A percentile compares a stretch with the other conserved stretches of the same genome.
Evolutionary conservation across 1,140 invertebrate genomes (phyloP).

Genomic region (Drosophila seguyi): DNA sequence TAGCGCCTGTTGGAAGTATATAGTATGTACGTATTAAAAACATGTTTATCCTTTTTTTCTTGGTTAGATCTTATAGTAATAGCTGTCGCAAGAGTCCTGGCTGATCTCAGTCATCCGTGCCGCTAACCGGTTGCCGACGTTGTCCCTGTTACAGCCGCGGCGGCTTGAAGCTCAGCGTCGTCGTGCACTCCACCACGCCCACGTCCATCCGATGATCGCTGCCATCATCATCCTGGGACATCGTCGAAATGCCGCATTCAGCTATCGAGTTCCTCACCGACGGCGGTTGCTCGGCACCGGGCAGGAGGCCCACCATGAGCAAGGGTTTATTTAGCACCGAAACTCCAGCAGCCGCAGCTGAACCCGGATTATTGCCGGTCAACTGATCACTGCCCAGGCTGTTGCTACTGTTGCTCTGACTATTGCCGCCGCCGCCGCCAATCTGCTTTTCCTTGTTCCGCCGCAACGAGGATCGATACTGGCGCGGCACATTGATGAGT

Average conservation of each 20-base stretch:
- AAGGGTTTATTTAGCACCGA: conserved; percentile 62
- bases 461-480: conserved; percentile 88
- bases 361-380: conserved; percentile 31
- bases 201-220: conserved; percentile 58
- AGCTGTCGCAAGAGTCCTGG: conserved; percentile 33
- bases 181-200: conserved; percentile 66
- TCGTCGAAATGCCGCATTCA: conserved; percentile 60
- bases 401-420: conserved; percentile 75
- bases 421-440: conserved; percentile 48
- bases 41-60: conserved; percentile 6
- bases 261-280: conserved; percentile 79
- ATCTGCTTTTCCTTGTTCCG: conserved; percentile 89
- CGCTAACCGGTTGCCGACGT: not conserved
- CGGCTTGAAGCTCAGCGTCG: conserved; percentile 70
- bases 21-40: conserved; percentile 19
- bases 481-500: conserved; percentile 88
- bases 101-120: conserved; percentile 26
- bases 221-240: conserved; percentile 25
- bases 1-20: conserved; percentile 26
- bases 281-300: conserved; percentile 69
- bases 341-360: conserved; percentile 5
- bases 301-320: conserved; percentile 66
- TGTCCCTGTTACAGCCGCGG: conserved; percentile 74
- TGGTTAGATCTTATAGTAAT: conserved; percentile 36
- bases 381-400: conserved; percentile 66